phyloP scores from a whole-genome alignment of 1,140 invertebrate genomes.

The Pollicipes pollicipes region DNA sequence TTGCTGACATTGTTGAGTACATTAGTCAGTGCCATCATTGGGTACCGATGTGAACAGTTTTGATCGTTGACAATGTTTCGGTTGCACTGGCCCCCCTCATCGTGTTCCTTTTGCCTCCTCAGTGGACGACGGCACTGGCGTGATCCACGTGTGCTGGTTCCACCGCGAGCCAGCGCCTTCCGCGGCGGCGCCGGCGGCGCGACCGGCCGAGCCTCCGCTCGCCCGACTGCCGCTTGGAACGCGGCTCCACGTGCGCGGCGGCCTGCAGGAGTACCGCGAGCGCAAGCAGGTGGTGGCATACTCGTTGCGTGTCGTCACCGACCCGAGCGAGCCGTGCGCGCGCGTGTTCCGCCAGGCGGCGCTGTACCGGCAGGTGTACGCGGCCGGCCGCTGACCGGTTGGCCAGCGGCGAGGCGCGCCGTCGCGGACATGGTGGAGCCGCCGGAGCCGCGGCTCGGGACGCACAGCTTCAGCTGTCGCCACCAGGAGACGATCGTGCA shows the following conservation, averaged over 20 bases:
- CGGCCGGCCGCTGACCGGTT: neutral
- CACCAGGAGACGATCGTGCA: neutral
- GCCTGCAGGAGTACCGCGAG: neutral
- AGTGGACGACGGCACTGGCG: neutral
- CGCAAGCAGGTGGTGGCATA: neutral
- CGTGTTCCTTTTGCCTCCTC: no score
- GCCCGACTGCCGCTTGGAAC: neutral
- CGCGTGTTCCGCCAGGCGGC: neutral
- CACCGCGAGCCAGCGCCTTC: neutral
- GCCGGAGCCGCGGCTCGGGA: neutral
- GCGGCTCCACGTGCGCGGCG: neutral
- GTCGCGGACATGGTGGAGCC: conserved; percentile 1
- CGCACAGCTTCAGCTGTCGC: neutral
- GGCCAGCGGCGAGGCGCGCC: no score
- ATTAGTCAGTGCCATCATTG: no score
- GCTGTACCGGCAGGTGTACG: neutral
- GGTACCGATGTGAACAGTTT: no score
- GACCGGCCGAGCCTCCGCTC: neutral
- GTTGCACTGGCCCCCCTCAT: neutral
- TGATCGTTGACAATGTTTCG: no score
- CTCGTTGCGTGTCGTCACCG: neutral
- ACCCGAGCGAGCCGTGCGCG: neutral
- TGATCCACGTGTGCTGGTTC: neutral
- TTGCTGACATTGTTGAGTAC: no score
- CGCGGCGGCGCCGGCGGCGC: no score